phyloP scores from a whole-genome alignment of 2,888 invertebrate species.

The Xestoiulus laeticollis region DNA sequence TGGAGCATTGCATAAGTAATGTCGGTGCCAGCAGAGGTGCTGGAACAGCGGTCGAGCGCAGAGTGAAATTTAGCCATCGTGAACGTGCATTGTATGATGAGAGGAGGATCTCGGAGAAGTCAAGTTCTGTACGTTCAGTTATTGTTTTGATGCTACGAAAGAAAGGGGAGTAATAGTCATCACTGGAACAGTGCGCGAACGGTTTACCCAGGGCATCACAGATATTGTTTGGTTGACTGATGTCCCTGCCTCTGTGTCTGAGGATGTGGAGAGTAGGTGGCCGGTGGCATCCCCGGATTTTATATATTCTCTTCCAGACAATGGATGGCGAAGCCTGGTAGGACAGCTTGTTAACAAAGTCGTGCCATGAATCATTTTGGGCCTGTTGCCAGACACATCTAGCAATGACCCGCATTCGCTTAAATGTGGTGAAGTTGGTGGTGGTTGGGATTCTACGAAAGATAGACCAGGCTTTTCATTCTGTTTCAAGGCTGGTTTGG shows the following conservation, averaged over 20 bases:
- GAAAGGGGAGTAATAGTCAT: neutral
- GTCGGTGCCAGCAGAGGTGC: neutral
- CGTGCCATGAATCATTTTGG: too few relatives aligned
- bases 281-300: too few relatives aligned
- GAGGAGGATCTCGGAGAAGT: neutral
- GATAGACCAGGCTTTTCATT: neutral
- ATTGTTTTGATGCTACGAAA: neutral
- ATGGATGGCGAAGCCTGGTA: too few relatives aligned
- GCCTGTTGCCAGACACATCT: neutral
- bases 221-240: neutral
- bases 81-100: neutral
- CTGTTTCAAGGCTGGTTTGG: neutral
- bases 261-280: too few relatives aligned
- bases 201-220: neutral
- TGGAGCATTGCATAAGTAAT: neutral
- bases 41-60: neutral
- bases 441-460: neutral
- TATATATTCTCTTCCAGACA: too few relatives aligned
- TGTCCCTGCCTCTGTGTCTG: too few relatives aligned
- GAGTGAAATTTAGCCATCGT: neutral
- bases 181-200: neutral
- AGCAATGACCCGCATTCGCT: neutral
- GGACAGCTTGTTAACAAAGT: too few relatives aligned
- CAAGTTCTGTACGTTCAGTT: neutral
- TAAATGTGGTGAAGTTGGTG: neutral